Conservation (phyloP, 1,140 invertebrate genomes). For the Pseudachorutes palmiensis region DNA sequence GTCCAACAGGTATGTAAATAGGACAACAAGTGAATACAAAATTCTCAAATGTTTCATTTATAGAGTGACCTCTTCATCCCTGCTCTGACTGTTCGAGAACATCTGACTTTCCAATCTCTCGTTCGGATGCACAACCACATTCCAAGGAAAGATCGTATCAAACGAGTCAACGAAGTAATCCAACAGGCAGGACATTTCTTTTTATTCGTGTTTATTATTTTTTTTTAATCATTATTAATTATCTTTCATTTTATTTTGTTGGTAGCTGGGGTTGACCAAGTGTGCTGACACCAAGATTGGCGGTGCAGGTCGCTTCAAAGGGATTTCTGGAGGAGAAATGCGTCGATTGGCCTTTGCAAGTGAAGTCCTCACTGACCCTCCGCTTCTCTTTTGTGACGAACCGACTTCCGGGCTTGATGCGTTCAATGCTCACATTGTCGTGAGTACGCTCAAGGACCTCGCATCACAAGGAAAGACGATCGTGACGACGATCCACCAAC, state of each 20-base stretch:
- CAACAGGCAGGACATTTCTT: conserved; percentile 71
- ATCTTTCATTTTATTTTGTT: conserved; percentile 2
- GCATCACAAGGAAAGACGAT: conserved; percentile 82
- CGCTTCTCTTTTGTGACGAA: conserved; percentile 93
- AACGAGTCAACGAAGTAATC: conserved; percentile 82
- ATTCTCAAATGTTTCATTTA: too few species aligned
- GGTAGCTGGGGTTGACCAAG: conserved; percentile 69
- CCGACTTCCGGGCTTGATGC: conserved; percentile 69
- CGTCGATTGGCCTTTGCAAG: conserved; percentile 61
- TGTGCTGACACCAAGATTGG: conserved; percentile 82
- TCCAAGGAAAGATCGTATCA: conserved; percentile 62
- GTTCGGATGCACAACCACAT: conserved; percentile 82
- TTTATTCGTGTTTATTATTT: too few species aligned
- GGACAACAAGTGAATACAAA: too few species aligned
- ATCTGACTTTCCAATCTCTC: conserved; percentile 70
- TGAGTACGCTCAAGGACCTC: conserved; percentile 71
- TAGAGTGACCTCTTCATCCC: conserved; percentile 90
- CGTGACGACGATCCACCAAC: conserved; percentile 91
- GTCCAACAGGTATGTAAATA: conserved; percentile 96
- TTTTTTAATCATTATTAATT: too few species aligned
- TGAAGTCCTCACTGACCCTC: conserved; percentile 70
- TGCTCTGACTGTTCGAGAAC: conserved; percentile 81
- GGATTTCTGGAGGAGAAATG: conserved; percentile 91
- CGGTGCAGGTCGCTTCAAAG: conserved; percentile 71
- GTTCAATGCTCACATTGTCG: conserved; percentile 85